Conservation (phyloP, 1,140 invertebrate species). For the Drosophila rufa region DNA sequence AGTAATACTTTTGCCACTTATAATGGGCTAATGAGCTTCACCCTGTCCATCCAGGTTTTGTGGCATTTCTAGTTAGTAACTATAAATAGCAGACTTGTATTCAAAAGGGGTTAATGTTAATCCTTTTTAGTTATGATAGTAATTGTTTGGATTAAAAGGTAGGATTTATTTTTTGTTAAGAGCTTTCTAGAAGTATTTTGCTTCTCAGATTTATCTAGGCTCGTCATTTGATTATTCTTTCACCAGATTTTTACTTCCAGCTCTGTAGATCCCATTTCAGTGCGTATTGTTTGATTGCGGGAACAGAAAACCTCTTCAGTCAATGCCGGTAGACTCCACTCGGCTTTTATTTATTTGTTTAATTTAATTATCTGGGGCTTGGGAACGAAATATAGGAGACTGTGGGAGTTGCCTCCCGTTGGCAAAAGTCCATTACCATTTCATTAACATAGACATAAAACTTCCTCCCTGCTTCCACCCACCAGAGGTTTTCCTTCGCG, state of each 20-base stretch:
- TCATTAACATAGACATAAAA: slow-evolving; percentile 81
- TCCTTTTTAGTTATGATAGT: not conserved
- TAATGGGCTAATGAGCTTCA: not conserved
- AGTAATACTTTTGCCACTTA: slow-evolving; percentile 14
- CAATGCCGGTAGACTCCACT: slow-evolving; percentile 16
- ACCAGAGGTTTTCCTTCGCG: not conserved
- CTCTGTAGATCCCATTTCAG: not conserved
- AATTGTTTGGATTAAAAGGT: no score
- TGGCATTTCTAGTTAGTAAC: slow-evolving; percentile 2
- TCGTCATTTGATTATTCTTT: not conserved
- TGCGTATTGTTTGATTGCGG: not conserved
- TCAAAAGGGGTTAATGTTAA: not conserved
- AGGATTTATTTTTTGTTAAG: no score
- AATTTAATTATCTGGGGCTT: slow-evolving; percentile 54
- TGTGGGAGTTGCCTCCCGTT: slow-evolving; percentile 15
- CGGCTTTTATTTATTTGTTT: slow-evolving; percentile 47
- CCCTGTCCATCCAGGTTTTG: not conserved
- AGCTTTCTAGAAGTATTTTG: not conserved
- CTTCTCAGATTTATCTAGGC: not conserved
- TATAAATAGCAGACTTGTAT: not conserved
- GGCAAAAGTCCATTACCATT: slow-evolving; percentile 65
- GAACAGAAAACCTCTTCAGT: slow-evolving; percentile 6
- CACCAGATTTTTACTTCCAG: not conserved
- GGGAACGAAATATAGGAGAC: slow-evolving; percentile 17
- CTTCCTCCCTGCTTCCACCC: slow-evolving; percentile 8